Evolutionary conservation across 2,797 vertebrate genomes (phyloP).

Genomic region (Enteromius fasciolatus): DNA sequence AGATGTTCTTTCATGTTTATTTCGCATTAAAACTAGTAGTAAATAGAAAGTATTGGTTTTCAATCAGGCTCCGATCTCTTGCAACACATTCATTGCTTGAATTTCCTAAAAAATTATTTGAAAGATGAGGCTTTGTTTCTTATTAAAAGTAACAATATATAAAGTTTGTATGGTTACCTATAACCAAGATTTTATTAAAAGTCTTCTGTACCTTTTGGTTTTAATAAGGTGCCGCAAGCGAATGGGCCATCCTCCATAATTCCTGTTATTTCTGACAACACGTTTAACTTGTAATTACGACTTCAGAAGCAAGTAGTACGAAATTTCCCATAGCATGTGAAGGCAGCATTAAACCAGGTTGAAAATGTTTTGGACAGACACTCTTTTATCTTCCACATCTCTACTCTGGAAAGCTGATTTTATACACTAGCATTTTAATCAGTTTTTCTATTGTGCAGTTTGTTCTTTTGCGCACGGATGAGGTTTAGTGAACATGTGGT

Average conservation of each 20-base stretch:
- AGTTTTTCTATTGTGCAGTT: not conserved
- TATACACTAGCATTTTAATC: not conserved
- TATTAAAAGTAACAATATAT: no score
- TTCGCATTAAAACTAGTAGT: no score
- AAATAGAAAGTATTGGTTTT: no score
- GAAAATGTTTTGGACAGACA: no score
- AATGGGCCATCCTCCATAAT: not conserved
- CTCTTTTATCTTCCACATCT: not conserved
- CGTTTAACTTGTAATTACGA: not conserved
- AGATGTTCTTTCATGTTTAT: no score
- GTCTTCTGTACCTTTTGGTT: not conserved
- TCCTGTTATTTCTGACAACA: not conserved
- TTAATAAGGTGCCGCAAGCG: not conserved
- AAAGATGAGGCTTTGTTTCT: no score
- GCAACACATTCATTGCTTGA: no score
- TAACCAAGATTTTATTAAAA: not conserved
- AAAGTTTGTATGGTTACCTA: not conserved
- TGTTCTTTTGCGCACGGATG: no score
- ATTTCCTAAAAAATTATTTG: no score
- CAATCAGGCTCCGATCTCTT: no score
- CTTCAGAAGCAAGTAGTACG: not conserved
- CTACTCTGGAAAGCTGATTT: not conserved
- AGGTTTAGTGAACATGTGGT: not conserved
- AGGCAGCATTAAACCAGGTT: not conserved
- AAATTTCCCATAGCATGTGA: not conserved